A percentile compares a stretch with the other conserved stretches of the same genome.
phyloP scores from a whole-genome alignment of 2,888 invertebrate genomes.

The Caenorhabditis sp. region DNA sequence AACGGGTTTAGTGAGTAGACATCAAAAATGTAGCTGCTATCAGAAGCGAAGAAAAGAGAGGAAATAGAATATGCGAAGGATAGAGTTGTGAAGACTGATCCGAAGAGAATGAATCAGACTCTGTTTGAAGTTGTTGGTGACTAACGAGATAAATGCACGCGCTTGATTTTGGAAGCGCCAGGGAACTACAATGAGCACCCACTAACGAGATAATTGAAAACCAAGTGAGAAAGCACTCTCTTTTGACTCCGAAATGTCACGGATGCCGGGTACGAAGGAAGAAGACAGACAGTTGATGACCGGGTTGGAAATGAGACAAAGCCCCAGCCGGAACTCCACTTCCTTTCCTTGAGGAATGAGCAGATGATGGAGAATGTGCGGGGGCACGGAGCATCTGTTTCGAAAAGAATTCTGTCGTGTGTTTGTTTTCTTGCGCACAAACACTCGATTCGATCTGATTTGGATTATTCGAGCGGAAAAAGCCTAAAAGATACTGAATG shows the following conservation, averaged over 20 bases:
- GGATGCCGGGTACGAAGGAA: not conserved
- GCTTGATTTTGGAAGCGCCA: not conserved
- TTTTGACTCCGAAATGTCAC: not conserved
- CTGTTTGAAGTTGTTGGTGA: no score
- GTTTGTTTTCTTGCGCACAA: not conserved
- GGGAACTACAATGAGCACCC: no score
- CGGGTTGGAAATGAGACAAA: slow-evolving; percentile 1
- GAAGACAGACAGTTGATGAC: not conserved
- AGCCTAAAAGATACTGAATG: no score
- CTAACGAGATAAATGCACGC: not conserved
- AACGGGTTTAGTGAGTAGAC: no score
- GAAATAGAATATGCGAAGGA: no score
- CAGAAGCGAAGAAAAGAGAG: no score
- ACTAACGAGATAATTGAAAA: slow-evolving; percentile 7
- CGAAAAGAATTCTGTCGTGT: not conserved
- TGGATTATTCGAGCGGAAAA: not conserved
- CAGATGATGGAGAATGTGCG: not conserved
- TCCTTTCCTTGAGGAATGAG: not conserved
- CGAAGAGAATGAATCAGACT: not conserved
- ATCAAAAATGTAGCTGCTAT: no score
- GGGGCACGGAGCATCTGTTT: not conserved
- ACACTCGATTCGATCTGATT: not conserved
- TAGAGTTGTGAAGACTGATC: not conserved
- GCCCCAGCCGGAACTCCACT: slow-evolving; percentile 10
- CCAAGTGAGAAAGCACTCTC: not conserved